phyloP scores from a whole-genome alignment of 2,797 vertebrate genomes.

The Schizopygopsis malacanthus region DNA sequence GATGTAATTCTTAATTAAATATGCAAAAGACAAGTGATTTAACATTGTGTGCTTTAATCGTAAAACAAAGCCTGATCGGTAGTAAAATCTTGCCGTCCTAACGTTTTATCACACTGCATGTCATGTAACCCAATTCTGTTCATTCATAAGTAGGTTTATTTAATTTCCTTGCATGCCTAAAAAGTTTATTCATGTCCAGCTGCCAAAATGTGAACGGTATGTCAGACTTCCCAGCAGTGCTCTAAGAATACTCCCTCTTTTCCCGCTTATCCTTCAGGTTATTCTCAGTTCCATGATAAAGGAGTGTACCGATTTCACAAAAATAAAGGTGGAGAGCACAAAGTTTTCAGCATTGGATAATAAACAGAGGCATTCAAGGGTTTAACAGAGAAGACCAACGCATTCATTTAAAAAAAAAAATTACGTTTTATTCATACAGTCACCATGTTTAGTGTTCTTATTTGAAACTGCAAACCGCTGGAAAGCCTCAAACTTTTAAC shows the following conservation, averaged over 20 bases:
- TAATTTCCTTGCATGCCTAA: slow-evolving; percentile 63
- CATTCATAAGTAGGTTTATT: too few species aligned
- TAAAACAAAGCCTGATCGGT: neutral
- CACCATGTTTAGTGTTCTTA: neutral
- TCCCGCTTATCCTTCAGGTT: slow-evolving; percentile 79
- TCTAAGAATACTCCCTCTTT: slow-evolving; percentile 59
- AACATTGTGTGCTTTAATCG: too few species aligned
- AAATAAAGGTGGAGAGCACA: slow-evolving; percentile 98
- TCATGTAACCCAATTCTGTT: slow-evolving; percentile 17
- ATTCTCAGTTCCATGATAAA: slow-evolving; percentile 99
- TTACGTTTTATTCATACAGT: neutral
- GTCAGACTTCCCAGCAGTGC: slow-evolving; percentile 52
- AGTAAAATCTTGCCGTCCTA: neutral
- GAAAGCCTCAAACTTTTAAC: too few species aligned
- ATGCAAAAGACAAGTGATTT: too few species aligned
- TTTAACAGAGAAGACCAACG: slow-evolving; percentile 76
- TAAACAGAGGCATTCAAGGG: slow-evolving; percentile 97
- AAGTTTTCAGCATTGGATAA: slow-evolving; percentile 90
- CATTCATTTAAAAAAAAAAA: too few species aligned
- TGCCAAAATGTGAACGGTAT: too few species aligned
- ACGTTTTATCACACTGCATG: neutral
- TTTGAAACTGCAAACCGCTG: slow-evolving; percentile 7
- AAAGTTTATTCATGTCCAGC: too few species aligned
- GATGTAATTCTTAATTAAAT: neutral
- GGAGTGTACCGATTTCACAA: too few species aligned